Evolutionary conservation across 2,888 invertebrate species (phyloP), one percentile per base, ranked within the genome.

Genomic region (Eupeodes luniger): DNA sequence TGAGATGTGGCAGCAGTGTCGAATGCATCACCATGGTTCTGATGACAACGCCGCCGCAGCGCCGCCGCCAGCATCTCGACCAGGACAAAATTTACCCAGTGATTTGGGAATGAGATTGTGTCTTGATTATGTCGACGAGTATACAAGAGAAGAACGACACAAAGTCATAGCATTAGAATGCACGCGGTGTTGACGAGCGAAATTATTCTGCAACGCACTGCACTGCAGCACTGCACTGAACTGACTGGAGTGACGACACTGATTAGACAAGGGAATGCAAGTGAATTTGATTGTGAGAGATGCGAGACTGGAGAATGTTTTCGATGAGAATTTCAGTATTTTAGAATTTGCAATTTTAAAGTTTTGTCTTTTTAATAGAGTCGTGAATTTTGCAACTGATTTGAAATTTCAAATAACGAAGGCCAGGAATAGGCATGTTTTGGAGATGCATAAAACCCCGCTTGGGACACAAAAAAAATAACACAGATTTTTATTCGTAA

Each of bases 201-300:
- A 11, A 40, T 40, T 40, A 40, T 40, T 40, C 9, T 40, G 40
- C 40, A 40, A 40, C 9, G 40, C 40, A 40, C 40, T 27, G 27
- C 12, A 34, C 27, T 27, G 16, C 1, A 16, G 16, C 16, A 16
- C n/a, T n/a, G n/a, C 5, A 51, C 49, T 14, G 19, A 6, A 61
- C 11, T 9, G 64, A 6, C 47, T 40, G 9, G 27, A 44, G 47
- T 78, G 80, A 14, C 40, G 77, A 44, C 59, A 66, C 80, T 75
- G 81, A 75, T 81, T 34, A 53, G 70, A 59, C 72, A 77, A 67
- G 66, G 49, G 77, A 77, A 53, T 81, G 61, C 59, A 64, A 83
- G 66, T 85, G 77, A 36, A 62, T 16, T 79, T 66, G 76, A 53
- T 81, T 85, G 64, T 81, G 78, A 78, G 67, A 78, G 53, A 75